Percentiles rank a stretch among this genome's conserved stretches.
Evolutionary conservation across 2,888 invertebrate species (phyloP).

Genomic region (Trichogramma dendrolimi): DNA sequence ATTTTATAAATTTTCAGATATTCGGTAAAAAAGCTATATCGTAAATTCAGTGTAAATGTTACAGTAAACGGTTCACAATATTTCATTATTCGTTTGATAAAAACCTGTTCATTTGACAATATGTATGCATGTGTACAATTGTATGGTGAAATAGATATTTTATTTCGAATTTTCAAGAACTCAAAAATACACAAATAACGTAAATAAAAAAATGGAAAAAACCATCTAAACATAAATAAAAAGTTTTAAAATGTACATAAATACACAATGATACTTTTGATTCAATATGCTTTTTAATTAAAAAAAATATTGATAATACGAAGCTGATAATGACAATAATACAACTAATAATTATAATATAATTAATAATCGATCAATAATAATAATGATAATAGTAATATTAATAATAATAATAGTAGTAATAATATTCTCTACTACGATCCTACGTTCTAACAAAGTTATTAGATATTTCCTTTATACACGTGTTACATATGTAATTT

Average conservation of each 20-base stretch:
- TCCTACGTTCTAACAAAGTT: slow-evolving; percentile 29
- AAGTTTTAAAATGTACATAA: slow-evolving; percentile 28
- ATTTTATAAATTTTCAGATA: slow-evolving; percentile 3
- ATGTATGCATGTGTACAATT: slow-evolving; percentile 2
- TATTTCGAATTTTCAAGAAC: slow-evolving; percentile 22
- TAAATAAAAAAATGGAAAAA: slow-evolving; percentile 27
- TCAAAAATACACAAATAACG: slow-evolving; percentile 19
- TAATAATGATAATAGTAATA: slow-evolving; percentile 16
- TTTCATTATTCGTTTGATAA: slow-evolving; percentile 17
- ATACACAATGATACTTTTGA: slow-evolving; percentile 27
- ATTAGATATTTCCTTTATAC: slow-evolving; percentile 31
- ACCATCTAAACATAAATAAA: slow-evolving; percentile 24
- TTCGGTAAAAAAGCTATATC: slow-evolving; percentile 1
- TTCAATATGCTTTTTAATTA: slow-evolving; percentile 26
- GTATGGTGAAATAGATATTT: slow-evolving; percentile 7
- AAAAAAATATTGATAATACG: slow-evolving; percentile 24
- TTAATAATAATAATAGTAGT: slow-evolving; percentile 16
- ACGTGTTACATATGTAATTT: slow-evolving; percentile 27
- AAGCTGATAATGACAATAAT: slow-evolving; percentile 26
- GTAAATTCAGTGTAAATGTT: slow-evolving; percentile 5
- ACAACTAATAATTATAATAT: slow-evolving; percentile 18
- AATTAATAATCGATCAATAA: slow-evolving; percentile 7
- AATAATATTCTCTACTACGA: slow-evolving; percentile 26
- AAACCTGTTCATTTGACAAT: slow-evolving; percentile 16
- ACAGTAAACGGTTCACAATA: slow-evolving; percentile 8